These are phyloP conservation scores for Pampusana beccarii DNA, from an alignment of 2,113 vertebrate genomes.

Conservation along the genomic window DNA sequence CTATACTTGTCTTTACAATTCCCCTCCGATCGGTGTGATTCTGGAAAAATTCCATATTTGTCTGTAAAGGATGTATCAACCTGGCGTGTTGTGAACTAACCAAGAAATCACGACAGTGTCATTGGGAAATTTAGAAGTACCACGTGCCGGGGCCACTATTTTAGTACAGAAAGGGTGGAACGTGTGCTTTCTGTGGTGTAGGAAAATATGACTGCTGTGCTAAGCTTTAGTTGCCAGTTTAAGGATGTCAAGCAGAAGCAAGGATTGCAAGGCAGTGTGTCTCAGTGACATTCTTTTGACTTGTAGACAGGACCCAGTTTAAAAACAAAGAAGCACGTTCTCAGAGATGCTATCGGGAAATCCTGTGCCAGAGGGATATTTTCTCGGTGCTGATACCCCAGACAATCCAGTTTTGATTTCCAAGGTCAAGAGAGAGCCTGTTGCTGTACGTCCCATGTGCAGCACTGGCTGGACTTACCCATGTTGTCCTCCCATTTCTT, in stretches of 20 bases:
- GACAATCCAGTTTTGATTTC: neutral
- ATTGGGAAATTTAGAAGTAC: neutral
- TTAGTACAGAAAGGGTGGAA: too few relatives aligned
- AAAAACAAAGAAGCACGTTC: neutral
- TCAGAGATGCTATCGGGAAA: neutral
- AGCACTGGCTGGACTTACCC: neutral
- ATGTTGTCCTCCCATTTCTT: fast-evolving
- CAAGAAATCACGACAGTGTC: too few relatives aligned
- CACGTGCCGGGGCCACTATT: fast-evolving
- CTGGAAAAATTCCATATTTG: neutral
- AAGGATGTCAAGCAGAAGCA: neutral
- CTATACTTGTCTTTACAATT: neutral
- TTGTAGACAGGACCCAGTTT: neutral
- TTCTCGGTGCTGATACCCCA: neutral
- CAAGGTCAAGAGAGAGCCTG: neutral
- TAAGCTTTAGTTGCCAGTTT: neutral
- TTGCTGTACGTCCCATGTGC: fast-evolving
- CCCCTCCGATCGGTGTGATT: fast-evolving
- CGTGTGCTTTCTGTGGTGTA: fast-evolving
- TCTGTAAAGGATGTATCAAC: fast-evolving
- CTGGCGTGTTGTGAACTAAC: neutral
- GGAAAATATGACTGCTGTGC: fast-evolving
- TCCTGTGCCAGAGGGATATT: neutral
- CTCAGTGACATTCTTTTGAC: neutral
- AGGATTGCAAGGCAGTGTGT: neutral